Conservation (phyloP, 30 jellyfish, hydroid and myxozoan genomes). For the Catostylus mosaicus region DNA sequence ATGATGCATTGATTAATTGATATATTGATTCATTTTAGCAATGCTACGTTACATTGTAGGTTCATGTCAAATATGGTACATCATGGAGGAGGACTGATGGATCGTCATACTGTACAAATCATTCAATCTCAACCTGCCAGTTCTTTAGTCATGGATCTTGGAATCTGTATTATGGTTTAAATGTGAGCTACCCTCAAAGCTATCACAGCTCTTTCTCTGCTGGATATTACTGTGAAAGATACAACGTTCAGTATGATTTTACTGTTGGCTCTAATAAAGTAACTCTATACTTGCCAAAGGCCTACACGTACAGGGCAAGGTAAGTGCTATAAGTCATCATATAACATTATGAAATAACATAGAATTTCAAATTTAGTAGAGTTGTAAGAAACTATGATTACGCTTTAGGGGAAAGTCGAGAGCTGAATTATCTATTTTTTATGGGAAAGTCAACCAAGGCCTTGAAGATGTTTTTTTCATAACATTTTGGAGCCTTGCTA, state of each 20-base stretch:
- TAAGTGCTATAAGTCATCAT: constrained; percentile 19
- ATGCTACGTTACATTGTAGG: neutral
- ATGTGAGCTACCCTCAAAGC: constrained; percentile 5
- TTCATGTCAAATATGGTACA: constrained; percentile 30
- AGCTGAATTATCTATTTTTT: too few species aligned
- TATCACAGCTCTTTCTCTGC: constrained; percentile 30
- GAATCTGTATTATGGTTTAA: constrained; percentile 12
- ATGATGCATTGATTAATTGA: too few species aligned
- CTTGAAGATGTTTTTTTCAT: too few species aligned
- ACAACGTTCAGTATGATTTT: constrained; percentile 31
- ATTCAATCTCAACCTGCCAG: constrained; percentile 49
- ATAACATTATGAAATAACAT: neutral
- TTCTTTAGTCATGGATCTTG: constrained; percentile 43
- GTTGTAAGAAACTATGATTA: too few species aligned
- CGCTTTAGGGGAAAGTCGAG: too few species aligned
- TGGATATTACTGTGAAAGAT: constrained; percentile 53
- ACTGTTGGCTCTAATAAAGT: constrained; percentile 46
- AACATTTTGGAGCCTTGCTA: too few species aligned
- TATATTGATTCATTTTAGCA: too few species aligned
- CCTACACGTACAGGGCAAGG: constrained; percentile 27
- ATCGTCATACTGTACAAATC: constrained; percentile 12
- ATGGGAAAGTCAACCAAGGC: too few species aligned
- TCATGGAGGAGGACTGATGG: constrained; percentile 71
- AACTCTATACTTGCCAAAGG: constrained; percentile 38
- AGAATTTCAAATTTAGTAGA: too few species aligned